phyloP scores from a whole-genome alignment of 2,888 invertebrate genomes.

The Neria commutata region DNA sequence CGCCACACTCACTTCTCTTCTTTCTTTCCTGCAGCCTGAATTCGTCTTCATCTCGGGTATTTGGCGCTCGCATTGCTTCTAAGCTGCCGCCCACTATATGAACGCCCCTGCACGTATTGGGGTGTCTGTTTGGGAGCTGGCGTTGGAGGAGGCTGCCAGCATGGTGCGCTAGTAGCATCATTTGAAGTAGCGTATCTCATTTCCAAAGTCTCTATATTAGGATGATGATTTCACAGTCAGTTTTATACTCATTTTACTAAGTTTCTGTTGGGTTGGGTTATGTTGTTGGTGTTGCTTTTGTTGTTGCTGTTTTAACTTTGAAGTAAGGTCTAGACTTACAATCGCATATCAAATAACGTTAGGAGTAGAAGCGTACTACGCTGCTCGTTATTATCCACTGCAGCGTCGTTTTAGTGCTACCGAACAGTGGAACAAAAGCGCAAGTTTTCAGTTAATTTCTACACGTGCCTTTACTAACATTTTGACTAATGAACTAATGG shows the following conservation, averaged over 20 bases:
- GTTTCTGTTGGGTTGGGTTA: constrained; percentile 13
- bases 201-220: constrained; percentile 34
- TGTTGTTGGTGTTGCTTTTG: background rate
- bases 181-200: constrained; percentile 27
- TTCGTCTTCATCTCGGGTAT: constrained; percentile 1
- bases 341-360: constrained; percentile 43
- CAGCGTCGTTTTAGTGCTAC: no score
- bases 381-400: no score
- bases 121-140: no score
- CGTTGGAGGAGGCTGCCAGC: no score
- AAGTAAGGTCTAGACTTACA: constrained; percentile 49
- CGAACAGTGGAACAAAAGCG: no score
- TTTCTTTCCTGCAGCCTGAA: background rate
- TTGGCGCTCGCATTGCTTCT: background rate
- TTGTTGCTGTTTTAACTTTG: constrained; percentile 39
- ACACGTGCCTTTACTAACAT: no score
- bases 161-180: background rate
- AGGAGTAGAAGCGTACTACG: constrained; percentile 16
- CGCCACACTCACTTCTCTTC: background rate
- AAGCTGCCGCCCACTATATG: background rate
- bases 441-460: no score
- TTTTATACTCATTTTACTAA: no score
- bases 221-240: constrained; percentile 32
- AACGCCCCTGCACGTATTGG: background rate
- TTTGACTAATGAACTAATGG: no score